Evolutionary conservation across 2,888 invertebrate genomes (phyloP), one percentile per base, ranked within the genome.

Genomic region (Amiota mariae): DNA sequence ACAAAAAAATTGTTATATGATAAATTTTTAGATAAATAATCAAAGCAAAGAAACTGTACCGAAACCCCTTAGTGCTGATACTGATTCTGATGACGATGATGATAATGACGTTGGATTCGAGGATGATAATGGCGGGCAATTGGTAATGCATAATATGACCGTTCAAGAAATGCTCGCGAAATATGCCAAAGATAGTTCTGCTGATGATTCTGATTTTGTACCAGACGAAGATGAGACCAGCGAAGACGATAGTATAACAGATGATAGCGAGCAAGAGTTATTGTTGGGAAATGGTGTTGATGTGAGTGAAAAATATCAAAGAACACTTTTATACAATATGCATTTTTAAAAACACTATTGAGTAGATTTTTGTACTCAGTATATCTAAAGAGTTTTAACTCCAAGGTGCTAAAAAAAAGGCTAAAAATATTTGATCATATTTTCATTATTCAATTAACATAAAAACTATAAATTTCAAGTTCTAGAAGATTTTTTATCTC

Each of bases 161-260:
- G 75, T 86, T 13, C 80, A 81, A 47, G 78, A 89, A 79, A 75
- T 88, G 77, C 76, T 89, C 36, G 76, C 84, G 46, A 88, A 88
- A 73, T 89, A 87, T 72, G 85, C 80, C 56, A 79, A 82, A 67
- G 81, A 79, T 57, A 78, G 82, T 67, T 88, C 87, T 10, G 88
- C 86, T 4, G 82, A 86, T 73, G 88, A 88, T 70, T 84, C 88
- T 0, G 89, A 89, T 66, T 89, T 84, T 76, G 76, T 87, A 72
- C 88, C 88, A 13, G 74, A 81, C 8, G 73, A 79, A 0, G 81
- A 82, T 13, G 81, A 78, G 6, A 78, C 73, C 12, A 78, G 70
- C 66, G 66, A 61, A n/a, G 70, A 36, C 51, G 73, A 66, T 20
- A 78, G 74, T 72, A 61, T 56, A 46, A 24, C 66, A 12, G 10